Conservation (phyloP, 2,113 vertebrate genomes). For the Regulus satrapa region DNA sequence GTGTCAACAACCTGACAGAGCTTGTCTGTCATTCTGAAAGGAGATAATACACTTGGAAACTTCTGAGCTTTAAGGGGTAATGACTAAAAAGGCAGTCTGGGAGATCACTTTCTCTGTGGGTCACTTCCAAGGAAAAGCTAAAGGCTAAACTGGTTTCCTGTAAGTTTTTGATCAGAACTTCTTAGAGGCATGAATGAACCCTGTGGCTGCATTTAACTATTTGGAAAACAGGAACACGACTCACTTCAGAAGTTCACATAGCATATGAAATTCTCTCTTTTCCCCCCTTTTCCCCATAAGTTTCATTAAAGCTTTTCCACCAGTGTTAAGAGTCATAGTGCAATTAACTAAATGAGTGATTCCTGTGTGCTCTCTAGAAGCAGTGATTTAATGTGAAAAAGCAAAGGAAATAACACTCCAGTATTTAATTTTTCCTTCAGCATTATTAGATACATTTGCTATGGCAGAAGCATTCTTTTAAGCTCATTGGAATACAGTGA, state of each 20-base stretch:
- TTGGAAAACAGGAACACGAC: background rate
- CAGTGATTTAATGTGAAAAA: background rate
- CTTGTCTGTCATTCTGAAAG: background rate
- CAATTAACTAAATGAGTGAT: background rate
- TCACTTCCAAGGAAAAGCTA: background rate
- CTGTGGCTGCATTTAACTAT: background rate
- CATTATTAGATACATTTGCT: background rate
- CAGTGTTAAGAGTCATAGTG: background rate
- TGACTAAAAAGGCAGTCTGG: background rate
- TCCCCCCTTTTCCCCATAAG: rapidly evolving
- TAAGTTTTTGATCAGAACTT: background rate
- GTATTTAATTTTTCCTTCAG: background rate
- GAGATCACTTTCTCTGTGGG: background rate
- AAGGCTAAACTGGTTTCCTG: background rate
- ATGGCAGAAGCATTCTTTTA: background rate
- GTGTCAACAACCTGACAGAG: background rate
- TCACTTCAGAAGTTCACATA: background rate
- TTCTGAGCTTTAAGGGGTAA: background rate
- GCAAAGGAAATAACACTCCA: rapidly evolving
- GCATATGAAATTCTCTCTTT: background rate
- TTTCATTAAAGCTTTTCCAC: background rate
- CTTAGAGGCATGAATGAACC: background rate
- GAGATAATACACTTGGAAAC: background rate
- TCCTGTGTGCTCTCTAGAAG: background rate
- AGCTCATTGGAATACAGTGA: background rate